phyloP scores from a whole-genome alignment of 2,888 invertebrate genomes.

The Cephus sareptanus region DNA sequence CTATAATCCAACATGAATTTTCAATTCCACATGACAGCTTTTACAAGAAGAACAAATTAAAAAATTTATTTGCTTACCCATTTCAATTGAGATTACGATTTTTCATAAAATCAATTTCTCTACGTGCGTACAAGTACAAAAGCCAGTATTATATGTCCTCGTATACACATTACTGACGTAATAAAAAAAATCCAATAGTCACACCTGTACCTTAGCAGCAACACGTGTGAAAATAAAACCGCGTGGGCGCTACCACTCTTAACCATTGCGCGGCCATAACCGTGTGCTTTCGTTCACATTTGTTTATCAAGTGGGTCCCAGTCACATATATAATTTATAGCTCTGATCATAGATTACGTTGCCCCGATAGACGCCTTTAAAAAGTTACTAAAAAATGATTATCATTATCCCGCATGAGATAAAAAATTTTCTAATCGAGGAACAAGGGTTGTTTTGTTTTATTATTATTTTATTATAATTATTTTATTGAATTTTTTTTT shows the following conservation, averaged over 20 bases:
- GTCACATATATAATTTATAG: slow-evolving; percentile 30
- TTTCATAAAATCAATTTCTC: no score
- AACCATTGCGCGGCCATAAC: background rate
- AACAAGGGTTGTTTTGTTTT: background rate
- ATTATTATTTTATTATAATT: background rate
- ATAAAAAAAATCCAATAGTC: no score
- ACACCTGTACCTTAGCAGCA: background rate
- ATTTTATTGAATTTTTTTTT: background rate
- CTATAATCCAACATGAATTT: no score
- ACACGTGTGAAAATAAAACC: slow-evolving; percentile 2
- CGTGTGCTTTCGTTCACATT: background rate
- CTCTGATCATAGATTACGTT: slow-evolving; percentile 36
- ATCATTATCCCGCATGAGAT: no score
- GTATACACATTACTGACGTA: no score
- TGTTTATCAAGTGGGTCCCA: slow-evolving; percentile 25
- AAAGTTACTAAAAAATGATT: background rate
- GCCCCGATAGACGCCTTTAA: background rate
- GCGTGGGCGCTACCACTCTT: slow-evolving; percentile 10
- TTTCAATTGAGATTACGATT: no score
- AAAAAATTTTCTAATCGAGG: background rate
- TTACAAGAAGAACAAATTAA: no score
- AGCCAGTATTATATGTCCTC: no score
- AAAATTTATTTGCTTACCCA: no score
- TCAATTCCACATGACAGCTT: no score
- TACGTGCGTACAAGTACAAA: no score